Base-by-base conservation (phyloP, 2,888 invertebrate genomes). In the Eugnorisma glareosa region DNA sequence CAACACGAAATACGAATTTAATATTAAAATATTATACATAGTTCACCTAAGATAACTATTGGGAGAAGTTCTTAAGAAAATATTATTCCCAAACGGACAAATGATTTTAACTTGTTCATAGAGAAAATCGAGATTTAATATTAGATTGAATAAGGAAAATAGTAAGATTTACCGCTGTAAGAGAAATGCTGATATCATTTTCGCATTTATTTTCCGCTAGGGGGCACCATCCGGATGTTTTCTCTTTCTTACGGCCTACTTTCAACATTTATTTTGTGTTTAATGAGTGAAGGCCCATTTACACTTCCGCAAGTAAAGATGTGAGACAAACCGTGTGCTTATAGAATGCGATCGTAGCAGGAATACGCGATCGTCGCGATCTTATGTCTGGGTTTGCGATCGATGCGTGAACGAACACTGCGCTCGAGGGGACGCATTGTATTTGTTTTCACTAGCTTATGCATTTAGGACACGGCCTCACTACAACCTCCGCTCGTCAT, bases 121-220 rank as follows among this genome's bases (percentile, higher is more conserved):
- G 35, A 67, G 45, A 40, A 57, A 63, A 80, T 88, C 67, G 74
- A 69, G 86, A 82, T 81, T 86, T 79, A 79, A 84, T 79, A 81
- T 78, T 54, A 81, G 81, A 83, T 86, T 68, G 75, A 71, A 77
- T 70, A 78, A 79, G 78, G 79, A 82, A 87, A 84, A 70, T 78
- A 82, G 66, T 57, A 69, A 74, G 82, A 88, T 85, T 83, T 80
- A 75, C 67, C 67, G 43, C 40, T 68, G 13, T 21, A 43, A 7
- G 72, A 77, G 75, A 68, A 80, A 75, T 74, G 67, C 40, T 80
- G 79, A 77, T 77, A 86, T 77, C 18, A 75, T 80, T 79, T 79
- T 75, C 73, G 28, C 72, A 31, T 86, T 75, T 75, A 67, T 77
- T 83, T 66, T 73, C 51, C 40, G 18, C 18, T 24, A 3, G 43